Evolutionary conservation across 2,797 vertebrate genomes (phyloP), one percentile per base, ranked within the genome.

Genomic region (Sebastes hubbsi): DNA sequence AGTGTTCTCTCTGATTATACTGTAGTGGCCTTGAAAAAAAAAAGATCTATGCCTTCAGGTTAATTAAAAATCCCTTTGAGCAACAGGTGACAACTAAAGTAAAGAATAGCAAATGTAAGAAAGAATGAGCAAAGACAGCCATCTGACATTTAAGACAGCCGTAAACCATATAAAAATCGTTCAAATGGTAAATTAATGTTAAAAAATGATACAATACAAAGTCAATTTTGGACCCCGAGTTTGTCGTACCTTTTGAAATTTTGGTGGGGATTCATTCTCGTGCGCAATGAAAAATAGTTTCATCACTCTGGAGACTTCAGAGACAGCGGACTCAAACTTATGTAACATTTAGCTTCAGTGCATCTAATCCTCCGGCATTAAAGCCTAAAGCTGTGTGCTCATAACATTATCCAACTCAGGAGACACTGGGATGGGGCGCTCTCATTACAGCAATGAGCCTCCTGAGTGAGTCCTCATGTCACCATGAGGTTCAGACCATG

Each of bases 381-480:
- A 86, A 85, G 42, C 80, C 75, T 30, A 72, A 88, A 88, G 79
- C 81, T 81, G 63, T 11, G 12, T 24, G 9, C 84, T 83, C 84
- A 81, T 87, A 86, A 86, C 88, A 82, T 81, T 84, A 87, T 90
- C 79, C 90, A 83, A 61, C 78, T 79, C 68, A 49, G 87, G 83
- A 87, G 80, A 82, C 81, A 30, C 65, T 27, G 56, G 59, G 88
- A 77, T 30, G 75, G 63, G 76, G 80, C 2, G 78, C 88, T 94
- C 88, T 87, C 77, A 78, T 94, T 94, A 93, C 87, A 71, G 69
- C 82, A 60, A 25, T 81, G 83, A 79, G 56, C 88, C 71, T 83
- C 87, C 79, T 87, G 87, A 83, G 75, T 88, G 93, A 94, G 89
- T 4, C 91, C 70, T 85, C 84, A 61, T 92, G 91, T 95, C 93